Evolutionary conservation across 2,797 vertebrate species (phyloP).

Genomic region (Astyanax mexicanus): DNA sequence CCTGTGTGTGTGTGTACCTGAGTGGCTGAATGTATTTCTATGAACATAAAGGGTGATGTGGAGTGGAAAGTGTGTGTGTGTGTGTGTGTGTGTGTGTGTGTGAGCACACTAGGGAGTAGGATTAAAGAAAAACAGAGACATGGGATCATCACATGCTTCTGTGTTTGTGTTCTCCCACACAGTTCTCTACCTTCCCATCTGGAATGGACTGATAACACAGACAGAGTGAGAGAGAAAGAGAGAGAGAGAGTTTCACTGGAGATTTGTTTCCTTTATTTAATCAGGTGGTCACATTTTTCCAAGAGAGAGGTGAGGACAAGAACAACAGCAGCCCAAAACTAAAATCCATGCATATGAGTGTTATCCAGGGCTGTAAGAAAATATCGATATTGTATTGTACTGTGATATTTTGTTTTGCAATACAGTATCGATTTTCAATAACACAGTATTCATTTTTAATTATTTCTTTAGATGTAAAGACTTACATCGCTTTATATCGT

Average conservation of each 20-base stretch:
- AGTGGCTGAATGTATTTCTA: too few species aligned
- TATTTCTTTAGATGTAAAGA: too few species aligned
- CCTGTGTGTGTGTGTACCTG: too few species aligned
- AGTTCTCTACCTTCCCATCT: conserved; percentile 40
- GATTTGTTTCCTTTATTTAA: conserved; percentile 25
- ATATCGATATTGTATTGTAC: too few species aligned
- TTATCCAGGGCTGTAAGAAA: not conserved
- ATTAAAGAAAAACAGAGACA: conserved; percentile 37
- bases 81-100: conserved; percentile 34
- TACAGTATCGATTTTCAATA: too few species aligned
- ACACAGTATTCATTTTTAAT: too few species aligned
- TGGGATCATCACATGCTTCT: conserved; percentile 33
- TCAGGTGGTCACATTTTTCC: not conserved
- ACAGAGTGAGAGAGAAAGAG: not conserved
- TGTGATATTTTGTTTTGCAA: too few species aligned
- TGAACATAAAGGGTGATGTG: not conserved
- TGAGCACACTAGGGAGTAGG: not conserved
- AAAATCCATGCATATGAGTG: not conserved
- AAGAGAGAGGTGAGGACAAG: not conserved
- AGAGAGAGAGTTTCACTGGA: conserved; percentile 14
- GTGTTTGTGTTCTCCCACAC: conserved; percentile 33
- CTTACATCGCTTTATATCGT: too few species aligned
- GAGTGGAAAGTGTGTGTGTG: conserved; percentile 20
- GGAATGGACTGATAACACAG: conserved; percentile 31
- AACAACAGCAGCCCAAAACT: not conserved